Conservation (phyloP, 2,797 vertebrate genomes). For the Lutjanus argentimaculatus region DNA sequence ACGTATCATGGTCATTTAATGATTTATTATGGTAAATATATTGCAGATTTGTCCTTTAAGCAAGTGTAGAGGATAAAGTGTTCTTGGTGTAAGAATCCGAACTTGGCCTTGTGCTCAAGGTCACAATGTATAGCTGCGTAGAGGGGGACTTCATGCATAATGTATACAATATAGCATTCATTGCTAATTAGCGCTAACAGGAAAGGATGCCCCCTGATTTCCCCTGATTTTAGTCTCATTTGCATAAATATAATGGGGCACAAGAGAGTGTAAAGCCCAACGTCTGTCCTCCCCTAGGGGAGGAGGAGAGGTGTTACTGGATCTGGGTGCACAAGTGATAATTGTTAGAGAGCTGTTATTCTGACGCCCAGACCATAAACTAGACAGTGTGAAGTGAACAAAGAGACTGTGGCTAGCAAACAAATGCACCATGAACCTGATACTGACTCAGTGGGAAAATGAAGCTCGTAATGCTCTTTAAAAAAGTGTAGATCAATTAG, state of each 20-base stretch:
- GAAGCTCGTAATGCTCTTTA: not conserved
- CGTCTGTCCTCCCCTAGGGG: constrained; percentile 74
- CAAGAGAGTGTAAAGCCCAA: constrained; percentile 72
- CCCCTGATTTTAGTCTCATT: constrained; percentile 77
- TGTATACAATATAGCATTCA: constrained; percentile 74
- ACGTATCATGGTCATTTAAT: too few relatives aligned
- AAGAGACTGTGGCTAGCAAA: constrained; percentile 44
- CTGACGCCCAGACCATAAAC: constrained; percentile 46
- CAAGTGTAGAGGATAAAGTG: constrained; percentile 3
- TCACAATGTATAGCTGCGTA: constrained; percentile 54
- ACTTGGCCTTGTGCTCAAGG: constrained; percentile 62
- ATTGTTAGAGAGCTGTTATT: constrained; percentile 74
- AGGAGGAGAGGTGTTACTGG: constrained; percentile 75
- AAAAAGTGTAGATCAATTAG: not conserved
- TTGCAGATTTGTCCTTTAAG: too few relatives aligned
- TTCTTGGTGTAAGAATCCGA: constrained; percentile 8
- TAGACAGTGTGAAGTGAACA: constrained; percentile 56
- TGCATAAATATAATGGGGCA: constrained; percentile 86
- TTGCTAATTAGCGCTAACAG: constrained; percentile 83
- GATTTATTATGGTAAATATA: too few relatives aligned
- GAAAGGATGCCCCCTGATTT: constrained; percentile 80
- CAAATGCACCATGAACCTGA: constrained; percentile 41
- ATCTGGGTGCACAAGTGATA: constrained; percentile 73
- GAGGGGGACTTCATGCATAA: constrained; percentile 71
- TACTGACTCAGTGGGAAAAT: constrained; percentile 5